phyloP scores from a whole-genome alignment of 2,113 vertebrate genomes.

The Pygathrix nemaeus region DNA sequence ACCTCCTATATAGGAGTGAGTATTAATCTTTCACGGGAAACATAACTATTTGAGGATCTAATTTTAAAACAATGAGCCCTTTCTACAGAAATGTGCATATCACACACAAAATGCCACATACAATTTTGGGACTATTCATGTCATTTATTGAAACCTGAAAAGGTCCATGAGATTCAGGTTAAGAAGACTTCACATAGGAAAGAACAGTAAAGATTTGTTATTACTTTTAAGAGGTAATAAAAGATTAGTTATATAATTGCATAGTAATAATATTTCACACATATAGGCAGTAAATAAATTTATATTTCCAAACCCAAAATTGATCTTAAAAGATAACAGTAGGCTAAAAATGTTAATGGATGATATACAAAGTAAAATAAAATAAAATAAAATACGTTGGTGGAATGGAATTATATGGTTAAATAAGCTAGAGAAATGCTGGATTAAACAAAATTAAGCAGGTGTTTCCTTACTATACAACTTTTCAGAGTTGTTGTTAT shows the following conservation, averaged over 20 bases:
- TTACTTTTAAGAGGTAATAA: background rate
- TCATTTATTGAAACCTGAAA: background rate
- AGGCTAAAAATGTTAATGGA: background rate
- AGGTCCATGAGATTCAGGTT: background rate
- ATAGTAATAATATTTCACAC: background rate
- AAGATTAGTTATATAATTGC: background rate
- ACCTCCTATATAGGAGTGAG: background rate
- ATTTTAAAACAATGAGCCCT: background rate
- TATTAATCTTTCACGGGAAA: background rate
- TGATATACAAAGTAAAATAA: background rate
- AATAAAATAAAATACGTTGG: background rate
- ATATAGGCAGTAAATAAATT: background rate
- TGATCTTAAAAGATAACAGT: background rate
- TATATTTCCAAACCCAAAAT: background rate
- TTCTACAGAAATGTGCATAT: background rate
- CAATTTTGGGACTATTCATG: background rate
- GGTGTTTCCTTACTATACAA: background rate
- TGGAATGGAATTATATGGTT: background rate
- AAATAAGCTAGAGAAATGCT: background rate
- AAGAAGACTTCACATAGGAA: background rate
- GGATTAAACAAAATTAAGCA: background rate
- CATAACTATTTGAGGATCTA: background rate
- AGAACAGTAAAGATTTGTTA: background rate
- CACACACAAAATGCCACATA: background rate
- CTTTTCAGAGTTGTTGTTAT: background rate